A percentile compares a stretch with the other conserved stretches of the same genome.
These are phyloP conservation scores for Leguminivora glycinivorella DNA, from an alignment of 1,140 invertebrate species.

Conservation along the genomic window DNA sequence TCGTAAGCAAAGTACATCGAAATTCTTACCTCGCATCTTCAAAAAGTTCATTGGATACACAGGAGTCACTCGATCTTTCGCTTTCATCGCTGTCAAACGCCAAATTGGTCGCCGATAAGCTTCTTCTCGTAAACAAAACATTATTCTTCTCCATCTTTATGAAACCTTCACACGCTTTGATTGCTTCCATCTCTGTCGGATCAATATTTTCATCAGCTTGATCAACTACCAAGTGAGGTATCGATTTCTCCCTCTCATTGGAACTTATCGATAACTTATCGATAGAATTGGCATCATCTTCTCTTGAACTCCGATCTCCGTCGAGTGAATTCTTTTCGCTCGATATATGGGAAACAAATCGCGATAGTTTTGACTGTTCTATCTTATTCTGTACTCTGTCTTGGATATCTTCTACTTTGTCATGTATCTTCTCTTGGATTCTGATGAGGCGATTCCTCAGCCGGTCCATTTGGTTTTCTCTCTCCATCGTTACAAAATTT, in stretches of 20 bases:
- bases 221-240: constrained; percentile 50
- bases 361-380: constrained; percentile 61
- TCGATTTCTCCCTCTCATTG: constrained; percentile 29
- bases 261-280: constrained; percentile 49
- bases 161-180: constrained; percentile 58
- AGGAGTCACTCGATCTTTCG: constrained; percentile 60
- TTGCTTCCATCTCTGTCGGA: constrained; percentile 41
- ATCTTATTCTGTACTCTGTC: constrained; percentile 71
- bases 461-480: constrained; percentile 68
- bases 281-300: constrained; percentile 30
- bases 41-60: constrained; percentile 54
- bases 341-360: constrained; percentile 67
- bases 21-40: constrained; percentile 58
- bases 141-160: constrained; percentile 57
- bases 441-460: constrained; percentile 63
- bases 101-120: constrained; percentile 58
- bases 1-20: too few species aligned
- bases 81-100: constrained; percentile 43
- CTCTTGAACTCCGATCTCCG: constrained; percentile 38
- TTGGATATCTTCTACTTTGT: constrained; percentile 69
- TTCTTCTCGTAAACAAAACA: constrained; percentile 48
- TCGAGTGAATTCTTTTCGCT: constrained; percentile 54
- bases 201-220: constrained; percentile 39
- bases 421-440: constrained; percentile 72
- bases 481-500: constrained; percentile 35